Evolutionary conservation across 2,888 invertebrate genomes (phyloP).

Genomic region (Lagria hirta): DNA sequence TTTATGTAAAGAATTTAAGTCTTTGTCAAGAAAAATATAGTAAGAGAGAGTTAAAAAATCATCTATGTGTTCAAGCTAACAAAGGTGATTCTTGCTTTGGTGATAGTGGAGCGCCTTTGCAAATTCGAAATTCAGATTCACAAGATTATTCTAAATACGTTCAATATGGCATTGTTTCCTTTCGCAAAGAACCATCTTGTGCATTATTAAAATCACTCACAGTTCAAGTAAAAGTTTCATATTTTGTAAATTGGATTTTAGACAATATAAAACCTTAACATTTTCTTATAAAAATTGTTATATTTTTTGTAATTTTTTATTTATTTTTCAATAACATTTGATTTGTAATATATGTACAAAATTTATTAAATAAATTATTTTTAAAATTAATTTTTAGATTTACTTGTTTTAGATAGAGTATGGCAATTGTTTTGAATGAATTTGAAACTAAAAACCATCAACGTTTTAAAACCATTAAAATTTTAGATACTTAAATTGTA

Average conservation of each 20-base stretch:
- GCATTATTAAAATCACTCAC: constrained; percentile 59
- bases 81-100: constrained; percentile 67
- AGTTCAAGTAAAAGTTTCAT: constrained; percentile 65
- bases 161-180: constrained; percentile 32
- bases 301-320: too few relatives aligned
- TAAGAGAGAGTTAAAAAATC: too few relatives aligned
- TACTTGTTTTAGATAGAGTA: too few relatives aligned
- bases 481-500: too few relatives aligned
- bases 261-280: constrained; percentile 50
- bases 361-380: too few relatives aligned
- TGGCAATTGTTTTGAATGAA: too few relatives aligned
- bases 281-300: too few relatives aligned
- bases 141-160: constrained; percentile 47
- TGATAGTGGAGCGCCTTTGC: constrained; percentile 69
- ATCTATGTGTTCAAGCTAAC: constrained; percentile 66
- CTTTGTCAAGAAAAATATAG: constrained; percentile 41
- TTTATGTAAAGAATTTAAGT: constrained; percentile 39
- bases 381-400: too few relatives aligned
- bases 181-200: constrained; percentile 49
- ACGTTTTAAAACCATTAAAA: too few relatives aligned
- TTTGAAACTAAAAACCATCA: too few relatives aligned
- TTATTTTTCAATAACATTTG: too few relatives aligned
- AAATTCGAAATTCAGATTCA: constrained; percentile 46
- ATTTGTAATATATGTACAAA: too few relatives aligned
- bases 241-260: constrained; percentile 55